Base-by-base conservation (phyloP, 2,888 invertebrate species). In the Helobdella robusta region DNA sequence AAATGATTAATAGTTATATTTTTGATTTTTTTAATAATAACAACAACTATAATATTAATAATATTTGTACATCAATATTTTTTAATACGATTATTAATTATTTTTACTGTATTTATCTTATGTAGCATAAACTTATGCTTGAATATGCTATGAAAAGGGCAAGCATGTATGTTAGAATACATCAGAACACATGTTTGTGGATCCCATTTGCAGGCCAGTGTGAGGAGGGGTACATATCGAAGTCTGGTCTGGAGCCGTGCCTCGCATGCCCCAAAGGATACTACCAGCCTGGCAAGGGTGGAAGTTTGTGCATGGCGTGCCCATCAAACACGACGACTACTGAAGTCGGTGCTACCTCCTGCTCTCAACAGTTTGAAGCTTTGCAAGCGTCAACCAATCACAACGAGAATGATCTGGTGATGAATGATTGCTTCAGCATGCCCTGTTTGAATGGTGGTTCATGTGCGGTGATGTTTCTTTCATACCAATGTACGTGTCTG, bases 401-500 rank as follows among this genome's bases (percentile, higher is more conserved):
- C n/a, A n/a, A n/a, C n/a, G n/a, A n/a, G n/a, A n/a, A n/a, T n/a
- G n/a, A n/a, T n/a, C n/a, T n/a, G n/a, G n/a, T n/a, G n/a, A n/a
- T n/a, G n/a, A n/a, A n/a, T n/a, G 75, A 75, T 63, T 76, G 76
- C 66, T 64, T 28, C 30, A 48, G 36, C 23, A 40, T 34, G n/a
- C 70, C 72, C 4, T 73, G 73, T 66, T 44, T 52, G n/a, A 68
- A 72, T 56, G 67, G 66, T 5, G 72, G 66, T 4, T 60, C 64
- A 0, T 95, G 95, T 78, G 89, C 89, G 58, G 93, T 94, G 81
- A 87, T 87, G 3, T 83, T 86, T 56, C 93, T 93, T 23, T 56
- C 52, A 15, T 68, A 68, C 58, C 32, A 1, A 4, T 69, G 70
- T 52, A 20, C 20, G 18, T 69, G 69, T 46, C 28, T 44, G 11